Base-by-base conservation (phyloP, 2,113 vertebrate species). In the Nipponia nippon region DNA sequence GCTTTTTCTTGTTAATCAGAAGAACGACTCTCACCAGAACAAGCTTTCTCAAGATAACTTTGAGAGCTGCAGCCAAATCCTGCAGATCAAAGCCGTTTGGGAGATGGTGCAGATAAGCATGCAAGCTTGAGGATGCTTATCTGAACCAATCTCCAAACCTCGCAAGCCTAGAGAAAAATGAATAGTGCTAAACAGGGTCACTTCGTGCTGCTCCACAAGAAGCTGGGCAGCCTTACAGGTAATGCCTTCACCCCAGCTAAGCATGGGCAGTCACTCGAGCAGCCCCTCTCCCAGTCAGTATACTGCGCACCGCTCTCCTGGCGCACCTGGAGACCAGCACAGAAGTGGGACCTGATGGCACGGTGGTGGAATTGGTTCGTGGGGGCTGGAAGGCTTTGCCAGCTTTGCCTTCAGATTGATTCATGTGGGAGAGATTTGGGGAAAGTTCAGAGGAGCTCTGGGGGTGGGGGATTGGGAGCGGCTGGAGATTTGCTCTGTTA, bases 121-220 rank as follows among this genome's bases (percentile, higher is more conserved):
- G 92, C 95, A 97, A 95, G 92, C 93, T 94, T 86, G 90, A 97
- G 97, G 94, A 94, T 94, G 90, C 97, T 95, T 97, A 96, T 97
- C 97, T 95, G 79, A 77, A 83, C 80, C 77, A 12, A 97, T 95
- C 85, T 94, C 95, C 95, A 94, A 95, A 93, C 87, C 90, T 94
- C 2, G 8, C 82, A 93, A 92, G 93, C 92, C 94, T 86, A 13
- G 85, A 93, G 95, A 96, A 96, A 94, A 97, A 94, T 78, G 92
- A 96, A 19, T 82, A 70, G 55, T 83, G 84, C 82, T 83, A 72
- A 95, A 83, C 50, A 62, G 79, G 78, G 75, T 77, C 56, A 25
- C 85, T 89, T 56, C 23, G 2, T 2, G 5, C 66, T 85, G 75
- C 85, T 86, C 66, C 69, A 49, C 5, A 6, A 59, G 56, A 63